These are phyloP conservation scores for Lutjanus campechanus DNA, from an alignment of 2,797 vertebrate genomes.

Conservation along the genomic window DNA sequence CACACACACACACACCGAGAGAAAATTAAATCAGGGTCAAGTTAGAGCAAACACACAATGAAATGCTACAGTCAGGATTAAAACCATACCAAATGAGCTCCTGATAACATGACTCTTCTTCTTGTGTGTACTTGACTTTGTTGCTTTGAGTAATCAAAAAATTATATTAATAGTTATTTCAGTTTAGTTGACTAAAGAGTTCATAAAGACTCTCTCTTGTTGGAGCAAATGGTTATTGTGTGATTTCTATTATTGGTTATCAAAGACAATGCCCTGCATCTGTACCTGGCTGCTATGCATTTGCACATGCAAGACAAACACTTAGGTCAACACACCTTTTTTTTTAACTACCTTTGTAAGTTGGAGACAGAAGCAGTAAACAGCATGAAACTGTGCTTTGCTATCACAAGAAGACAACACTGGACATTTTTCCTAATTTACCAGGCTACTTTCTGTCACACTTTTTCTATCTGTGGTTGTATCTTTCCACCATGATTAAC, in stretches of 20 bases:
- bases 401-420: too few relatives aligned
- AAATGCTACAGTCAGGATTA: not conserved
- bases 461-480: too few relatives aligned
- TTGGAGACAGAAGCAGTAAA: not conserved
- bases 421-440: too few relatives aligned
- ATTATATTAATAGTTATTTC: not conserved
- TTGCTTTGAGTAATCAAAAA: not conserved
- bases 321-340: not conserved
- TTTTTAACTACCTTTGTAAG: not conserved
- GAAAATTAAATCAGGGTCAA: not conserved
- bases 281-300: not conserved
- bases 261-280: not conserved
- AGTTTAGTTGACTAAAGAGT: not conserved
- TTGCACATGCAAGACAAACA: not conserved
- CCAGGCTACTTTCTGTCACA: too few relatives aligned
- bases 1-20: conserved; percentile 4
- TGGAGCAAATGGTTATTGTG: not conserved
- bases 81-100: not conserved
- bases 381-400: too few relatives aligned
- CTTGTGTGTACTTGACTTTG: not conserved
- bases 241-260: not conserved
- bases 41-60: not conserved
- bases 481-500: too few relatives aligned
- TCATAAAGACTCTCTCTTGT: not conserved
- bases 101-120: not conserved